These are phyloP conservation scores for Morone saxatilis DNA, from an alignment of 2,113 vertebrate genomes.

Conservation along the genomic window DNA sequence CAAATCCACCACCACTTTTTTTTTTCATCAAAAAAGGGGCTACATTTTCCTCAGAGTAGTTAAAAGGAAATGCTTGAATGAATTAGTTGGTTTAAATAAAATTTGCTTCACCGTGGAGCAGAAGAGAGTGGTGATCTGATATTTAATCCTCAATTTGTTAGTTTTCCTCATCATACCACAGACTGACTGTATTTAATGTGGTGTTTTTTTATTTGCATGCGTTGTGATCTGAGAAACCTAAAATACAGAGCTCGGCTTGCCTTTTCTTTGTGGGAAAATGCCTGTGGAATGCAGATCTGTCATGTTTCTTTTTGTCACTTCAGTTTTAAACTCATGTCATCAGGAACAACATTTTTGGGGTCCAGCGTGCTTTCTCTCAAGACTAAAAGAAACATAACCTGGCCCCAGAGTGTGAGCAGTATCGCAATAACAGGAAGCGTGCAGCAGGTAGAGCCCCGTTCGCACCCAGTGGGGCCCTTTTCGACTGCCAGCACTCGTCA, in stretches of 20 bases:
- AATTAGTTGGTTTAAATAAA: constrained; percentile 57
- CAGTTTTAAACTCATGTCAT: constrained; percentile 14
- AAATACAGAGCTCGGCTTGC: constrained; percentile 30
- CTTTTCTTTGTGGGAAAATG: constrained; percentile 12
- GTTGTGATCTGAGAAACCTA: constrained; percentile 12
- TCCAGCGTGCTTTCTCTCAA: constrained; percentile 29
- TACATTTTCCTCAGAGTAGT: constrained; percentile 61
- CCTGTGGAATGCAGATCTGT: constrained; percentile 22
- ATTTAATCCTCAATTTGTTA: constrained; percentile 64
- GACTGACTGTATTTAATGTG: constrained; percentile 34
- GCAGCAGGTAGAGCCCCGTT: constrained; percentile 68
- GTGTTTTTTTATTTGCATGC: constrained; percentile 40
- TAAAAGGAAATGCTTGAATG: constrained; percentile 62
- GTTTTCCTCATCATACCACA: constrained; percentile 53
- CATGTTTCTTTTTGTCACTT: constrained; percentile 29
- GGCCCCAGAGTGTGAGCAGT: constrained; percentile 33
- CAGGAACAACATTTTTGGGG: neutral
- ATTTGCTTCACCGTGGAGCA: constrained; percentile 55
- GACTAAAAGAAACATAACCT: constrained; percentile 38
- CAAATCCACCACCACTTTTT: constrained; percentile 66
- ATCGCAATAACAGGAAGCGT: constrained; percentile 75
- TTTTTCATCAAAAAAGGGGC: constrained; percentile 63
- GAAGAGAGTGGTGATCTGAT: constrained; percentile 60
- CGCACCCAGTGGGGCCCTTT: constrained; percentile 49
- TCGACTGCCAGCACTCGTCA: constrained; percentile 47